phyloP scores from a whole-genome alignment of 2,888 invertebrate species.

The Megalurothrips usitatus region DNA sequence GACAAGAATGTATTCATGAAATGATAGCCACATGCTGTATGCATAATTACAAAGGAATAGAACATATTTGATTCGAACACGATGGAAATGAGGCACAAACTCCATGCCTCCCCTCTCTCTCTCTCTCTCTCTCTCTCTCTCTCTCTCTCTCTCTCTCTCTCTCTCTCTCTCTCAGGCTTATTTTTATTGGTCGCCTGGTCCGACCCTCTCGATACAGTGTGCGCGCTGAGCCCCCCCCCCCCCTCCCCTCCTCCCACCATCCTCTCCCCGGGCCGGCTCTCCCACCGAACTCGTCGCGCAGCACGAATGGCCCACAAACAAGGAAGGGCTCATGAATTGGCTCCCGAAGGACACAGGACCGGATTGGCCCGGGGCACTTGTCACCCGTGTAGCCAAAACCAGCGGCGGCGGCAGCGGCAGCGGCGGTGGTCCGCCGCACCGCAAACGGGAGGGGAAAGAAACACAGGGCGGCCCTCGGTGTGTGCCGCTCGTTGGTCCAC shows the following conservation, averaged over 20 bases:
- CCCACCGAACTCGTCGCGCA: neutral
- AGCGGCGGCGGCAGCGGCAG: too few species aligned
- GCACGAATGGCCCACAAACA: neutral
- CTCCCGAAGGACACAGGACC: neutral
- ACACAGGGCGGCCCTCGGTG: neutral
- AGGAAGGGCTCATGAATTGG: constrained; percentile 3
- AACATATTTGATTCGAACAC: constrained; percentile 25
- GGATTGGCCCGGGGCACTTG: neutral
- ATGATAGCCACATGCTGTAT: neutral
- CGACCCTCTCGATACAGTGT: neutral
- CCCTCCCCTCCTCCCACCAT: neutral
- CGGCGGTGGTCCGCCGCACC: too few species aligned
- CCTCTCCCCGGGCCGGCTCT: neutral
- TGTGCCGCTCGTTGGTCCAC: too few species aligned
- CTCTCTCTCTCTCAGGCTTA: neutral
- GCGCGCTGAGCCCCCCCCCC: neutral
- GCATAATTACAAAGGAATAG: constrained; percentile 9
- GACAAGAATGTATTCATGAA: neutral
- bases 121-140: too few species aligned
- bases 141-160: neutral
- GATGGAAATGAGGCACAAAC: constrained; percentile 8
- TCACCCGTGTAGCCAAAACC: neutral
- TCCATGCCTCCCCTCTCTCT: neutral
- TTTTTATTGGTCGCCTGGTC: neutral
- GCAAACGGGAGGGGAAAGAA: neutral